Percentiles rank a stretch among this genome's conserved stretches.
phyloP scores from a whole-genome alignment of 2,113 vertebrate genomes.

The Butorides virescens region DNA sequence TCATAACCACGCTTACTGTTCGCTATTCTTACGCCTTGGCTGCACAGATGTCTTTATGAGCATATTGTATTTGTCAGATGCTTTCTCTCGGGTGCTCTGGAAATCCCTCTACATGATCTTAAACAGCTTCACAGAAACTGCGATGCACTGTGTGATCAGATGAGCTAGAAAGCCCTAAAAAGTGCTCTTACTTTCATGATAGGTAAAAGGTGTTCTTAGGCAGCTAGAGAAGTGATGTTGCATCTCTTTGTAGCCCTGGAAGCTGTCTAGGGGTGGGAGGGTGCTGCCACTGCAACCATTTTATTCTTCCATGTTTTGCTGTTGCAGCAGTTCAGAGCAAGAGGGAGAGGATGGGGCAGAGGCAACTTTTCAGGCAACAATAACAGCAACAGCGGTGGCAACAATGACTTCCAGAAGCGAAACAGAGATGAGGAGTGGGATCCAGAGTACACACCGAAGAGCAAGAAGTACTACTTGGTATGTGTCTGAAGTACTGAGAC shows the following conservation, averaged over 20 bases:
- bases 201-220: background rate
- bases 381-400: conserved; percentile 78
- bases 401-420: conserved; percentile 76
- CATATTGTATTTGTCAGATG: background rate
- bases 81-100: background rate
- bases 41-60: background rate
- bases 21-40: background rate
- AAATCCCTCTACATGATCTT: fast-evolving
- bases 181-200: background rate
- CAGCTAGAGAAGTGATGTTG: background rate
- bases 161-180: background rate
- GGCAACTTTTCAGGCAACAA: conserved; percentile 82
- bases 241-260: background rate
- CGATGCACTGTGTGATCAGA: background rate
- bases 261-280: background rate
- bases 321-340: conserved; percentile 82
- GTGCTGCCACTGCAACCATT: background rate
- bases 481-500: background rate
- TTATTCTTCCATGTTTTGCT: background rate
- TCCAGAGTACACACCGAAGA: conserved; percentile 90
- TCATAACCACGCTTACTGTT: fast-evolving
- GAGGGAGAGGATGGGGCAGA: conserved; percentile 91
- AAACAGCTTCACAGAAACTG: background rate
- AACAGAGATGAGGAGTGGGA: conserved; percentile 89
- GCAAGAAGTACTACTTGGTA: conserved; percentile 97